Conservation (phyloP, 2,888 invertebrate genomes). For the Lasioglossum figueresi region DNA sequence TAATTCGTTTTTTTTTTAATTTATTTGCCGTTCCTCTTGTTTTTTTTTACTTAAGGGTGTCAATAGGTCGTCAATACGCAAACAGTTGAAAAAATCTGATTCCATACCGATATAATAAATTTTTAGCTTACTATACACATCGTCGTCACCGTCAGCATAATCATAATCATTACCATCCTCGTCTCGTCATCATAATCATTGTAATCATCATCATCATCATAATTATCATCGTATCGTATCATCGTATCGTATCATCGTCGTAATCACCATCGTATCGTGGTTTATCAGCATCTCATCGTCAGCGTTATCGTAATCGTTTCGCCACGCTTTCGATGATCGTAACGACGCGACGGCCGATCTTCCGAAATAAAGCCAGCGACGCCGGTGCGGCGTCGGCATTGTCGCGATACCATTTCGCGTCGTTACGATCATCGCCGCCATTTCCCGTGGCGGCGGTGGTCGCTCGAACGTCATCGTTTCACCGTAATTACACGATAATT, state of each 20-base stretch:
- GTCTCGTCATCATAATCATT: constrained; percentile 68
- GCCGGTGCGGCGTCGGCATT: background rate
- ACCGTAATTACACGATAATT: constrained; percentile 81
- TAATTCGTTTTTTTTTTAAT: constrained; percentile 73
- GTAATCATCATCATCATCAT: constrained; percentile 70
- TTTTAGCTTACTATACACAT: constrained; percentile 83
- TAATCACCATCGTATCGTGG: constrained; percentile 42
- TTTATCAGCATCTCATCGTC: constrained; percentile 50
- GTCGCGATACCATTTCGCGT: constrained; percentile 34
- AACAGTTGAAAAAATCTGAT: constrained; percentile 82
- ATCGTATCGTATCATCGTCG: constrained; percentile 46
- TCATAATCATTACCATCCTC: constrained; percentile 72
- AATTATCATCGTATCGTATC: constrained; percentile 41
- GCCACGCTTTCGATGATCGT: constrained; percentile 46
- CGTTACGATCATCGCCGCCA: constrained; percentile 68
- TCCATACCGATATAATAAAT: constrained; percentile 83
- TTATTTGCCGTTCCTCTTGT: constrained; percentile 75
- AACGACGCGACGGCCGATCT: constrained; percentile 50
- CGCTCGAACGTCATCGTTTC: constrained; percentile 66
- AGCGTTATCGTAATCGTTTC: constrained; percentile 61
- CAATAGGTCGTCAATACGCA: constrained; percentile 80
- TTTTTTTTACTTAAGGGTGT: constrained; percentile 75
- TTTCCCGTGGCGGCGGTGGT: constrained; percentile 50
- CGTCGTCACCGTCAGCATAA: constrained; percentile 72
- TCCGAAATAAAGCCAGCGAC: background rate